These are phyloP conservation scores for Charina bottae DNA, from an alignment of 2,113 vertebrate genomes.

Conservation along the genomic window DNA sequence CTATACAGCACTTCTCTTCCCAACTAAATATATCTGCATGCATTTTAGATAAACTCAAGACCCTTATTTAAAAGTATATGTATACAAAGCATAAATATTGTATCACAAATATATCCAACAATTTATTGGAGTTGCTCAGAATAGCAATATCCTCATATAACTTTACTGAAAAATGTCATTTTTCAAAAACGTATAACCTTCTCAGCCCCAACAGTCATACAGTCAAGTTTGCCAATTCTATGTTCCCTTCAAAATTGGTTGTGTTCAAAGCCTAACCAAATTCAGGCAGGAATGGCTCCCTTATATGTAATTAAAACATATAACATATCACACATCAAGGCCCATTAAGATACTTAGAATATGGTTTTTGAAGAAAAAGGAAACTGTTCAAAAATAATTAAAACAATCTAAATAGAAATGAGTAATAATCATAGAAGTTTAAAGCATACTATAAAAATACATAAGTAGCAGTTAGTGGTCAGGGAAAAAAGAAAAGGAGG, in stretches of 20 bases:
- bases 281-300: background rate
- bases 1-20: background rate
- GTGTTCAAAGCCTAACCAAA: background rate
- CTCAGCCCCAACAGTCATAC: background rate
- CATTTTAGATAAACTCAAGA: background rate
- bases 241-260: background rate
- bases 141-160: background rate
- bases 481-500: background rate
- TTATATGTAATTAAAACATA: background rate
- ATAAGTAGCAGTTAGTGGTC: background rate
- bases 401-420: background rate
- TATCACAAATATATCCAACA: background rate
- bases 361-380: background rate
- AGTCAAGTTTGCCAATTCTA: background rate
- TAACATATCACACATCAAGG: background rate
- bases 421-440: background rate
- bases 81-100: background rate
- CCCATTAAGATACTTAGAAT: background rate
- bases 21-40: background rate
- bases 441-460: background rate
- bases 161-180: background rate
- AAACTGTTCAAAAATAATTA: background rate
- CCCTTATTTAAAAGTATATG: background rate
- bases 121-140: background rate
- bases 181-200: background rate